These are phyloP conservation scores for Platysteira castanea DNA, from an alignment of 2,113 vertebrate genomes.

Conservation along the genomic window DNA sequence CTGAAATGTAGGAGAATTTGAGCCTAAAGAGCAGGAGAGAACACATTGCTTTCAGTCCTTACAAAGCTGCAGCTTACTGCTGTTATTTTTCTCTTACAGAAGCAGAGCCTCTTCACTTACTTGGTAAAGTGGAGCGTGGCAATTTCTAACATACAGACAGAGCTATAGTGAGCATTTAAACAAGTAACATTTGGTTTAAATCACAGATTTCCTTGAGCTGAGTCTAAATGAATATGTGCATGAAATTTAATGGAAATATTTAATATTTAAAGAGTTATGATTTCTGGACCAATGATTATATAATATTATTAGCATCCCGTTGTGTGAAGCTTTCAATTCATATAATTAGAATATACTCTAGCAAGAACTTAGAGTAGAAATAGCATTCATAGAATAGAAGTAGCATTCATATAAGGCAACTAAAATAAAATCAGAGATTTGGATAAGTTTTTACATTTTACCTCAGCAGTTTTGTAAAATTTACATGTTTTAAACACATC, in stretches of 20 bases:
- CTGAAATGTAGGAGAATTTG: neutral
- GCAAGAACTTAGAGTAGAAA: neutral
- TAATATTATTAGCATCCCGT: neutral
- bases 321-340: neutral
- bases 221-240: neutral
- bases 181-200: neutral
- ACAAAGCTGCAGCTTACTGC: neutral
- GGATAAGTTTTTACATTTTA: neutral
- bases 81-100: neutral
- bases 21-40: neutral
- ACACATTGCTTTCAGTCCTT: neutral
- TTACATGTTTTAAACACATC: neutral
- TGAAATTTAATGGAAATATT: neutral
- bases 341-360: neutral
- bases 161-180: neutral
- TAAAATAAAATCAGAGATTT: neutral
- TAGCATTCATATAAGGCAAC: neutral
- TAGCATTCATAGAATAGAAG: too few relatives aligned
- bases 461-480: neutral
- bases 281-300: neutral
- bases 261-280: neutral
- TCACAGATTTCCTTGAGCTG: neutral
- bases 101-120: neutral
- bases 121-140: neutral
- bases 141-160: neutral